Evolutionary conservation across 2,797 vertebrate genomes (phyloP).

Genomic region (Enteromius treurensis): DNA sequence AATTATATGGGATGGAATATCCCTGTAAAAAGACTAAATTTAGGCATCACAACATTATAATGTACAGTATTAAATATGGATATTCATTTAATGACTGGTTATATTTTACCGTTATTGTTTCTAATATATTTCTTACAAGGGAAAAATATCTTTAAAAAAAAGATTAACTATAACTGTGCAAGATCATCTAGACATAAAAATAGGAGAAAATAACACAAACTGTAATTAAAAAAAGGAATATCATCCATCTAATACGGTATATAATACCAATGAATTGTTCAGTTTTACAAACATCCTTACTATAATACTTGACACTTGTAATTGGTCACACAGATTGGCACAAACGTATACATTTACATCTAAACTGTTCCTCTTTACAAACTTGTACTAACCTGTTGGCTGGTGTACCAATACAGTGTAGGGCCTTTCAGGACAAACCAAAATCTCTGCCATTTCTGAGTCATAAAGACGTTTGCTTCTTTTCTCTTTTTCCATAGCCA

Average conservation of each 20-base stretch:
- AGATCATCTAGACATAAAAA: neutral
- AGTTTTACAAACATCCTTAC: neutral
- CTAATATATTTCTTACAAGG: too few species aligned
- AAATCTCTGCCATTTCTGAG: constrained; percentile 94
- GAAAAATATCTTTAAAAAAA: neutral
- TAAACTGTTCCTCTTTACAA: neutral
- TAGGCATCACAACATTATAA: neutral
- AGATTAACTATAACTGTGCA: neutral
- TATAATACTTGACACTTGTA: neutral
- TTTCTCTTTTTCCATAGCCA: constrained; percentile 96
- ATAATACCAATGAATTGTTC: neutral
- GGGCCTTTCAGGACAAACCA: constrained; percentile 93
- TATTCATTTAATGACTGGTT: neutral
- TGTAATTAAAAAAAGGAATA: too few species aligned
- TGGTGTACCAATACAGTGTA: constrained; percentile 90
- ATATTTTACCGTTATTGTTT: neutral
- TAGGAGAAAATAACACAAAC: neutral
- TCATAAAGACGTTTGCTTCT: constrained; percentile 83
- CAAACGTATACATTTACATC: neutral
- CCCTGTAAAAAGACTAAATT: too few species aligned
- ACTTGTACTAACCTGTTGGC: constrained; percentile 68
- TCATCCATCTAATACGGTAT: neutral
- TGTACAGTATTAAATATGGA: neutral
- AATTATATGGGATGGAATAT: too few species aligned
- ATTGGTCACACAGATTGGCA: neutral